Evolutionary conservation across 92 coral and sea anemone species (phyloP).

Genomic region (Bergia sp.): DNA sequence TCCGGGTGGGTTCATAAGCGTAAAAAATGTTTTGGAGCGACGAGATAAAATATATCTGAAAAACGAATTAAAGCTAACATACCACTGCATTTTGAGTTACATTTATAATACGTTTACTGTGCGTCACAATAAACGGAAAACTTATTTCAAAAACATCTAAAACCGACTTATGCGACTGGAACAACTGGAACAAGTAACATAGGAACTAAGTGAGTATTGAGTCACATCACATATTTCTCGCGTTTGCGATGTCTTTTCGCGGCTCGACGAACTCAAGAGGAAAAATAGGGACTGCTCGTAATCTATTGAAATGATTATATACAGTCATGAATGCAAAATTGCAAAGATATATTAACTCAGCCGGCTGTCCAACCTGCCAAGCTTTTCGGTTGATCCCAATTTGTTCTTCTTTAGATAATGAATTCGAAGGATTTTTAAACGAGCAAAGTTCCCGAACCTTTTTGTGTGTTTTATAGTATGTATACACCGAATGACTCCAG

Average conservation of each 20-base stretch:
- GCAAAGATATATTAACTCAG: constrained; percentile 23
- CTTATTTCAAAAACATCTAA: not conserved
- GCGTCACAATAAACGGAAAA: not conserved
- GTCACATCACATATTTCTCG: constrained; percentile 9
- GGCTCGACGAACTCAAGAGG: too few relatives aligned
- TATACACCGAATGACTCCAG: constrained; percentile 25
- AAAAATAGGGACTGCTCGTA: too few relatives aligned
- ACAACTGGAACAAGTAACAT: not conserved
- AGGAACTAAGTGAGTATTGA: not conserved
- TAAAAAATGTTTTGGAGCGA: not conserved
- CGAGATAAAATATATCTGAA: too few relatives aligned
- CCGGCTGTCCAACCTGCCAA: constrained; percentile 32
- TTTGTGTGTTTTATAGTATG: constrained; percentile 22
- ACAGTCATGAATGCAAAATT: constrained; percentile 18
- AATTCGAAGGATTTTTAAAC: constrained; percentile 14
- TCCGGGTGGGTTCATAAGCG: not conserved
- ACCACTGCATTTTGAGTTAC: too few relatives aligned
- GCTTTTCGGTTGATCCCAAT: constrained; percentile 23
- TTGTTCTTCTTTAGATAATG: constrained; percentile 5
- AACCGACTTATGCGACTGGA: too few relatives aligned
- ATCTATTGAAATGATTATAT: constrained; percentile 17
- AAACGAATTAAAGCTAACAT: too few relatives aligned
- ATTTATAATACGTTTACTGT: not conserved
- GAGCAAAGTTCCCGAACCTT: constrained; percentile 20
- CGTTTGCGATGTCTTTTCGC: too few relatives aligned